Evolutionary conservation across 2,113 vertebrate genomes (phyloP).

Genomic region (Elaphurus davidianus): DNA sequence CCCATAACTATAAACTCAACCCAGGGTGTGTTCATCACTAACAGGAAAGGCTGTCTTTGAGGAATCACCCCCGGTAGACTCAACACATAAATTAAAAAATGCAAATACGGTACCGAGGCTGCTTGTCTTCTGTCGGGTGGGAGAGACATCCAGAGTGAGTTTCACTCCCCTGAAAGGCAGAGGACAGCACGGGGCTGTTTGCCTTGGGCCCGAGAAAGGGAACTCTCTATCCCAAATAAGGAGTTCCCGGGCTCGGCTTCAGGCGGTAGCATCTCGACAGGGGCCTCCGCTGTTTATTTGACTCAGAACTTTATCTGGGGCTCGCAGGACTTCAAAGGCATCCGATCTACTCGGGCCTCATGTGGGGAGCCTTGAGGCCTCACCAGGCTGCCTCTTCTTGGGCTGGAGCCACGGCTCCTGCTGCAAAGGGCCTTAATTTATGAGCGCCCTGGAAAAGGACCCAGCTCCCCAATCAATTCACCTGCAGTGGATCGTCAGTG

Average conservation of each 20-base stretch:
- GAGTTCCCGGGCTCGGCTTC: not conserved
- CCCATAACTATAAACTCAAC: not conserved
- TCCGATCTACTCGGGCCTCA: not conserved
- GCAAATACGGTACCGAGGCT: not conserved
- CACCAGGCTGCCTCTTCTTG: not conserved
- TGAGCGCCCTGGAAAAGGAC: not conserved
- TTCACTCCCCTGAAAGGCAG: not conserved
- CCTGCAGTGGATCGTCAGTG: not conserved
- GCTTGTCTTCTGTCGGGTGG: not conserved
- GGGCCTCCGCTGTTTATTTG: not conserved
- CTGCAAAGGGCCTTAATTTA: not conserved
- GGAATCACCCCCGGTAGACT: not conserved
- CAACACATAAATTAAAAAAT: not conserved
- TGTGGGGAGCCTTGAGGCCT: not conserved
- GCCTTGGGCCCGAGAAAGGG: not conserved
- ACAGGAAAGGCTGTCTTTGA: not conserved
- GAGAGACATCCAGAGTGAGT: not conserved
- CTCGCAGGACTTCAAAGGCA: not conserved
- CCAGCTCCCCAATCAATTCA: not conserved
- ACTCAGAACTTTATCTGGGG: not conserved
- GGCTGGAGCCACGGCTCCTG: not conserved
- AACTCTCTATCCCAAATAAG: constrained; percentile 23
- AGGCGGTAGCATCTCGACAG: not conserved
- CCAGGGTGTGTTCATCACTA: not conserved
- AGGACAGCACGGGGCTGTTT: not conserved